Conservation (phyloP, 2,888 invertebrate species). For the Caradrina kadenii region DNA sequence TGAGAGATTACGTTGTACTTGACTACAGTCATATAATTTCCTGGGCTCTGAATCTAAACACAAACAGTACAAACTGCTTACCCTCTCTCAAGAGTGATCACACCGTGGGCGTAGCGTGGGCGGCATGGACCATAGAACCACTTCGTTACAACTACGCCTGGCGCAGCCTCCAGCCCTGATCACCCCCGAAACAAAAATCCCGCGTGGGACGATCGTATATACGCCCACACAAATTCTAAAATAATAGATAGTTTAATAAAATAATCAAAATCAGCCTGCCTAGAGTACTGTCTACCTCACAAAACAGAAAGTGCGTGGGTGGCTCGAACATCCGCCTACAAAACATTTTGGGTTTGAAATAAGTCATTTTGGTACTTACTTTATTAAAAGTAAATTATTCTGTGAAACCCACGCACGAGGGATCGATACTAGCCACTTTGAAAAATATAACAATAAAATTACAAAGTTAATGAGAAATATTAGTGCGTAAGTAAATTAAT, state of each 20-base stretch:
- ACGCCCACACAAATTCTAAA: slow-evolving; percentile 22
- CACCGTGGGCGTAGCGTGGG: slow-evolving; percentile 12
- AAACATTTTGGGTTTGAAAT: slow-evolving; percentile 3
- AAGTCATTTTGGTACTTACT: background rate
- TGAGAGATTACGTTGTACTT: background rate
- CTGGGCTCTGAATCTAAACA: background rate
- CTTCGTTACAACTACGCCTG: background rate
- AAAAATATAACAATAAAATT: too few species aligned
- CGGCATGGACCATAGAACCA: background rate
- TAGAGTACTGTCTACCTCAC: slow-evolving; percentile 43
- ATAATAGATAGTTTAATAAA: slow-evolving; percentile 35
- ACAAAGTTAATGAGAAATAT: too few species aligned
- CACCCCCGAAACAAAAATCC: background rate
- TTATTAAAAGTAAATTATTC: background rate
- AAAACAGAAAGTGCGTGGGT: slow-evolving; percentile 26
- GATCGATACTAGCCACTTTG: background rate
- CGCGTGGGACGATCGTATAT: slow-evolving; percentile 15
- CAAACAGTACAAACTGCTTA: slow-evolving; percentile 13
- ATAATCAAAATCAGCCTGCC: slow-evolving; percentile 4
- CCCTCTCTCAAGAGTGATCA: background rate
- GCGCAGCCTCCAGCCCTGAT: slow-evolving; percentile 7
- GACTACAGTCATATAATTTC: background rate
- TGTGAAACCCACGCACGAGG: background rate
- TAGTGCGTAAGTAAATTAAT: too few species aligned
- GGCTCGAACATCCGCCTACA: background rate